Percentiles rank a stretch among this genome's conserved stretches.
phyloP scores from a whole-genome alignment of 2,797 vertebrate genomes.

The Eulemur rubriventer region DNA sequence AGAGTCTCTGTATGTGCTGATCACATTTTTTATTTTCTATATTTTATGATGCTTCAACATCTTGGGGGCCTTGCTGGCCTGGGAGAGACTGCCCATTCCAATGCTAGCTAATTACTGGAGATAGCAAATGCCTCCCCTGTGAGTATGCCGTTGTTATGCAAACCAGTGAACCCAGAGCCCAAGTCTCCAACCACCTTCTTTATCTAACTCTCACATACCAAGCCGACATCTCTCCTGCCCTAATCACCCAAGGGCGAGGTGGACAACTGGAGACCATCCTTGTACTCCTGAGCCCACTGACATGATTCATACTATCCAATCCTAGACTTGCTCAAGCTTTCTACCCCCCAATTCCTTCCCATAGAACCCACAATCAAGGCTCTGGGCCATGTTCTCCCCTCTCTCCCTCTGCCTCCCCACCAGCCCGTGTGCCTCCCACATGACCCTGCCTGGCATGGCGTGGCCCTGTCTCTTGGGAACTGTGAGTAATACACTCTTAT shows the following conservation, averaged over 20 bases:
- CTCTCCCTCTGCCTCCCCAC: not conserved
- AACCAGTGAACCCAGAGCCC: not conserved
- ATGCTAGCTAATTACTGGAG: not conserved
- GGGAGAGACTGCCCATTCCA: not conserved
- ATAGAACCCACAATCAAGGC: not conserved
- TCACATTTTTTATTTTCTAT: not conserved
- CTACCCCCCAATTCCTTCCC: not conserved
- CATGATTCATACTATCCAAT: not conserved
- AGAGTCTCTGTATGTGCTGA: not conserved
- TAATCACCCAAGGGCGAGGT: not conserved
- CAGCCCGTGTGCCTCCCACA: rapidly evolving
- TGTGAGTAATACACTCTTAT: not conserved
- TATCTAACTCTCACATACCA: not conserved
- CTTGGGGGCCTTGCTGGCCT: not conserved
- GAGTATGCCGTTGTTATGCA: not conserved
- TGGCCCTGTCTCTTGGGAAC: not conserved
- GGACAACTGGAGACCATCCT: not conserved
- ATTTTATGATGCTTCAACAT: not conserved
- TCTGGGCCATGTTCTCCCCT: not conserved
- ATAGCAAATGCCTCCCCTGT: not conserved
- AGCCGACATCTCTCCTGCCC: not conserved
- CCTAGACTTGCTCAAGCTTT: not conserved
- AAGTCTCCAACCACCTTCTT: not conserved
- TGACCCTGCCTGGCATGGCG: not conserved
- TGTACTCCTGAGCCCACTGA: not conserved